Conservation (phyloP, 23 tunicate species). For the Trididemnum nubilum region DNA sequence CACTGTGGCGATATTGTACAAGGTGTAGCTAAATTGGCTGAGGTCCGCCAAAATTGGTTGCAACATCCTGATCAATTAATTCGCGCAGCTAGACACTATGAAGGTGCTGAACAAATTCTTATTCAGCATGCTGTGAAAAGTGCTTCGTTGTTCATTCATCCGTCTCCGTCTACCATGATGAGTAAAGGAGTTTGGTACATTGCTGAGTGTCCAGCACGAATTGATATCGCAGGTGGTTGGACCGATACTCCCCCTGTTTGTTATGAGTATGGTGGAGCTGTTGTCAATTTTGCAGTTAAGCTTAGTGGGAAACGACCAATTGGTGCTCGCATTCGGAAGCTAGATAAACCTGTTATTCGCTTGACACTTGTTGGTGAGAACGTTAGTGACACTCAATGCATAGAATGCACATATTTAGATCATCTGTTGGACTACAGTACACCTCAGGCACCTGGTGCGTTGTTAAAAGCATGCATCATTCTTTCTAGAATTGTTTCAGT, state of each 20-base stretch:
- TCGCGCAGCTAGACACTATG: conserved; percentile 88
- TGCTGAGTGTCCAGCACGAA: conserved; percentile 89
- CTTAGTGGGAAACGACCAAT: conserved; percentile 80
- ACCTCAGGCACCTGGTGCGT: conserved; percentile 82
- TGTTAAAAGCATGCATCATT: conserved; percentile 82
- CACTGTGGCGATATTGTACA: conserved; percentile 28
- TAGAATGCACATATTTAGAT: conserved; percentile 28
- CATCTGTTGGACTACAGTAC: conserved; percentile 57
- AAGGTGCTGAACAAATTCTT: conserved; percentile 88
- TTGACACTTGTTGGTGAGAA: conserved; percentile 43
- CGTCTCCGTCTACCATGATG: background rate
- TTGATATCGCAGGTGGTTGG: conserved; percentile 93
- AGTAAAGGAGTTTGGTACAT: conserved; percentile 40
- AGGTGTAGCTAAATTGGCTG: conserved; percentile 53
- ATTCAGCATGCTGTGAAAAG: conserved; percentile 73
- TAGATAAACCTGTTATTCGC: conserved; percentile 45
- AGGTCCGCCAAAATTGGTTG: conserved; percentile 64
- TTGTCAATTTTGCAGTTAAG: conserved; percentile 71
- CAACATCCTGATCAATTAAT: conserved; percentile 52
- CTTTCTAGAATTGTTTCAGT: conserved; percentile 46
- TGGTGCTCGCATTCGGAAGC: conserved; percentile 72
- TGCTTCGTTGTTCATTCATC: conserved; percentile 44
- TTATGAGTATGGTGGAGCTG: conserved; percentile 88
- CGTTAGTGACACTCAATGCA: conserved; percentile 27
- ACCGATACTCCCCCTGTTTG: conserved; percentile 93